A percentile compares a stretch with the other conserved stretches of the same genome.
Evolutionary conservation across 2,113 vertebrate genomes (phyloP).

Genomic region (Gadus macrocephalus): DNA sequence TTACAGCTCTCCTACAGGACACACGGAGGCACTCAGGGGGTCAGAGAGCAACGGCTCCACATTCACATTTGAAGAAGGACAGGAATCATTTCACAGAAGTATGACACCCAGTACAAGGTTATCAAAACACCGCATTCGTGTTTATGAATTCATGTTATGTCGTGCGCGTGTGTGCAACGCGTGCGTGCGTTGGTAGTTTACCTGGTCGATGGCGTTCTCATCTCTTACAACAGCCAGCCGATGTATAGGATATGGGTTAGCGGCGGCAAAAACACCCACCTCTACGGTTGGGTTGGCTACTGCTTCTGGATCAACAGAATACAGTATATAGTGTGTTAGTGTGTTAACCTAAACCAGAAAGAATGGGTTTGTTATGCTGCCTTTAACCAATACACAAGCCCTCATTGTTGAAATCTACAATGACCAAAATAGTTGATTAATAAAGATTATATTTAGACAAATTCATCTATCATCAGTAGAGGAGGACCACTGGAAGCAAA

Average conservation of each 20-base stretch:
- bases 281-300: slow-evolving; percentile 37
- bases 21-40: slow-evolving; percentile 32
- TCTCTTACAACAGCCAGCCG: slow-evolving; percentile 46
- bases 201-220: slow-evolving; percentile 34
- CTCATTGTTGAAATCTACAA: too few species aligned
- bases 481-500: too few species aligned
- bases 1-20: slow-evolving; percentile 67
- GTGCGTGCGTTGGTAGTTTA: slow-evolving; percentile 27
- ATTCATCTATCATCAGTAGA: too few species aligned
- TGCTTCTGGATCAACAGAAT: slow-evolving; percentile 28
- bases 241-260: slow-evolving; percentile 43
- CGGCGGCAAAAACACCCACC: slow-evolving; percentile 26
- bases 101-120: neutral
- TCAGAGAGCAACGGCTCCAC: slow-evolving; percentile 12
- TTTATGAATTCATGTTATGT: neutral
- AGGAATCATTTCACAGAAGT: slow-evolving; percentile 1
- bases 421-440: too few species aligned
- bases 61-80: neutral
- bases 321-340: neutral
- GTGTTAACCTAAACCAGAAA: neutral
- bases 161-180: slow-evolving; percentile 1
- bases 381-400: too few species aligned
- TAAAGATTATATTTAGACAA: too few species aligned
- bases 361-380: neutral
- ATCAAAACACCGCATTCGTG: neutral